Base-by-base conservation (phyloP, 2,888 invertebrate genomes). In the Fragum whitleyi region DNA sequence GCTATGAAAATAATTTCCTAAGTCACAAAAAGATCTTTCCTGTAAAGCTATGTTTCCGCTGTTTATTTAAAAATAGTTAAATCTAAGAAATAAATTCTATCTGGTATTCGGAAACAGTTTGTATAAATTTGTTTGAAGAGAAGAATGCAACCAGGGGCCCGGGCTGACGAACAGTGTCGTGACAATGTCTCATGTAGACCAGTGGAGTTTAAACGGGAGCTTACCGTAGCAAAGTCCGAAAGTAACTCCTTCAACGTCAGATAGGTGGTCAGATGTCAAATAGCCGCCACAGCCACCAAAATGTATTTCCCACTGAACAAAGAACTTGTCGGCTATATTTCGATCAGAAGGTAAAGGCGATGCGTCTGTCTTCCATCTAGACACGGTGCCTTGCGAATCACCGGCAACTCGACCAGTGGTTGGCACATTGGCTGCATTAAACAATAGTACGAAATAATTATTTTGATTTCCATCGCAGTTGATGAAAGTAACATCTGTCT, bases 401-500 rank as follows among this genome's bases (percentile, higher is more conserved):
- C 2, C 3, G 11, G 11, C 23, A 23, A 14, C 57, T 2, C 23
- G 21, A 23, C 57, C 26, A 23, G 23, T 26, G n/a, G 26, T 26
- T 2, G 23, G 5, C 2, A 19, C 2, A 14, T 23, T 14, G 26
- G 11, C 23, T 11, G 57, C 9, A 14, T 57, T 57, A 14, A 57
- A 57, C 57, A 57, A 14, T 3, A 23, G 9, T 7, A 23, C 57
- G 23, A 57, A 57, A 23, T 57, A 57, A 9, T 9, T 23, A 57
- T 57, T 57, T n/a, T 57, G 23, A 23, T 57, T 57, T 14, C 57
- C 57, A 23, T 57, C 57, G 26, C 57, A 57, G n/a, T 57, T 57
- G 3, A 14, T 57, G 57, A 57, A 57, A 21, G 23, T 57, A 57
- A 9, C 3, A 14, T 57, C 57, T 3, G 5, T 23, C n/a, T 23